Percentiles rank a stretch among this genome's conserved stretches.
phyloP scores from a whole-genome alignment of 2,113 vertebrate genomes.

The Hippocampus mohnikei region DNA sequence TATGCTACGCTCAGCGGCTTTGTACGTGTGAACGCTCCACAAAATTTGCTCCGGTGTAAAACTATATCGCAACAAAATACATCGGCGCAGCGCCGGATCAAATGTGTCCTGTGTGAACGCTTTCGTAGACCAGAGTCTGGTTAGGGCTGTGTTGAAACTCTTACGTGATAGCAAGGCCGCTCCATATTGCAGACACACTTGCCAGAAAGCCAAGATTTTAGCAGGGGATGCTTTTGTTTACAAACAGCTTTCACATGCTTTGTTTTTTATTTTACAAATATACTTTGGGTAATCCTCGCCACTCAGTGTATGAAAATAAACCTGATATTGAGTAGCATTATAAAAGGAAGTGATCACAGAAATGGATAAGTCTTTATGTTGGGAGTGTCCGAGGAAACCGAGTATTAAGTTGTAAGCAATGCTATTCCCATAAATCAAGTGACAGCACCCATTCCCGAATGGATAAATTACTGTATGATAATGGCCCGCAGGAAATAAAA shows the following conservation, averaged over 20 bases:
- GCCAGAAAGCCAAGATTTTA: not conserved
- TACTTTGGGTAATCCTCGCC: not conserved
- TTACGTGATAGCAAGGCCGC: constrained; percentile 24
- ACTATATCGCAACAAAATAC: too few species aligned
- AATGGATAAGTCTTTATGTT: constrained; percentile 1
- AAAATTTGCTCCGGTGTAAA: too few species aligned
- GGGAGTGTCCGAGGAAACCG: not conserved
- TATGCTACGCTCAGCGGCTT: too few species aligned
- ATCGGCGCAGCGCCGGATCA: too few species aligned
- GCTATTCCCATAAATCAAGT: constrained; percentile 16
- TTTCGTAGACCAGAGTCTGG: constrained; percentile 25
- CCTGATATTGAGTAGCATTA: not conserved
- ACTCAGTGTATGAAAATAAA: not conserved
- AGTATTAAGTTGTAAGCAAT: not conserved
- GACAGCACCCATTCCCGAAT: constrained; percentile 15
- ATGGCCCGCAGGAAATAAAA: constrained; percentile 15
- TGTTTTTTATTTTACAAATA: not conserved
- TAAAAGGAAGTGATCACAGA: constrained; percentile 2
- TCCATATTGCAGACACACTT: not conserved
- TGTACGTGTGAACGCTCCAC: too few species aligned
- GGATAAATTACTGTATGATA: constrained; percentile 10
- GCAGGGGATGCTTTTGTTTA: not conserved
- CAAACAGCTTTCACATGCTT: not conserved
- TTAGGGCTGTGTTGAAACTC: constrained; percentile 13
- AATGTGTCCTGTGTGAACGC: too few species aligned